Evolutionary conservation across 1,140 invertebrate genomes (phyloP).

Genomic region (Cyphomyrmex costatus): DNA sequence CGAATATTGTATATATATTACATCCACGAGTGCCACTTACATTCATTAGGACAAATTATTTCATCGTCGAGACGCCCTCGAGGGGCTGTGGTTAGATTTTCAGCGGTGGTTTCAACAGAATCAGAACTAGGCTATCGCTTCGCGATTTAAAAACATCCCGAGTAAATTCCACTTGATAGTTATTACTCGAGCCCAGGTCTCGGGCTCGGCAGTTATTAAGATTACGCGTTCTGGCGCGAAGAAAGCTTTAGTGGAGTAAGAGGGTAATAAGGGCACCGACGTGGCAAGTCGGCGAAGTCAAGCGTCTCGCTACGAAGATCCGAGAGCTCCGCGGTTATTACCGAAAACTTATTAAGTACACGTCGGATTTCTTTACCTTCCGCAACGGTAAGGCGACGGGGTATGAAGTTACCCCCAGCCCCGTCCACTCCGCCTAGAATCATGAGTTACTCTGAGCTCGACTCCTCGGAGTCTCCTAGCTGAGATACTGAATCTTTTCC

Average conservation of each 20-base stretch:
- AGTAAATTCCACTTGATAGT: slow-evolving; percentile 57
- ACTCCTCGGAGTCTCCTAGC: no score
- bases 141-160: slow-evolving; percentile 45
- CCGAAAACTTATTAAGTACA: slow-evolving; percentile 64
- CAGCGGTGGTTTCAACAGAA: neutral
- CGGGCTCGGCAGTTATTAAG: slow-evolving; percentile 58
- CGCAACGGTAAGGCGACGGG: slow-evolving; percentile 33
- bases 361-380: slow-evolving; percentile 60
- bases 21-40: neutral
- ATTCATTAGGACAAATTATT: slow-evolving; percentile 22
- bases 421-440: neutral
- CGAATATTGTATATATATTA: neutral
- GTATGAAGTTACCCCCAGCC: slow-evolving; percentile 34
- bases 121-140: slow-evolving; percentile 29
- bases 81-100: neutral
- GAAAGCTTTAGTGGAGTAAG: slow-evolving; percentile 22
- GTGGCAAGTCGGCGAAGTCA: slow-evolving; percentile 37
- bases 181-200: slow-evolving; percentile 29
- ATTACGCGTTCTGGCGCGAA: slow-evolving; percentile 38
- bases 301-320: slow-evolving; percentile 31
- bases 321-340: slow-evolving; percentile 46
- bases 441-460: slow-evolving; percentile 34
- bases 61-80: neutral
- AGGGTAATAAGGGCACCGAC: slow-evolving; percentile 50
- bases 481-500: slow-evolving; percentile 4